These are phyloP conservation scores for Molossus molossus DNA, from an alignment of 2,797 vertebrate species.

Conservation along the genomic window DNA sequence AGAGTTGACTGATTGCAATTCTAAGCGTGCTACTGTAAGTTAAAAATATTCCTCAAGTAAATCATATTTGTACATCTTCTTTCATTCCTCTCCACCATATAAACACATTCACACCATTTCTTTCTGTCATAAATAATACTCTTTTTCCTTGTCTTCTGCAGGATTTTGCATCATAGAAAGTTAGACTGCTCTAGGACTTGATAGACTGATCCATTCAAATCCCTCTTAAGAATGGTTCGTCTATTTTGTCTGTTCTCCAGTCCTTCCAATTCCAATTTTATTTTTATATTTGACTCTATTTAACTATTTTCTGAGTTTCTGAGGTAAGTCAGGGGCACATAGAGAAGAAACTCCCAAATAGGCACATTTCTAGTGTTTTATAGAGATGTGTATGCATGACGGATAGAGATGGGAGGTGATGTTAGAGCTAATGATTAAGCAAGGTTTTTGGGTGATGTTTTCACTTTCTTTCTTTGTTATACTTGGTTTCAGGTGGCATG, in stretches of 20 bases:
- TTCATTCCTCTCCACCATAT: not conserved
- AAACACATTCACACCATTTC: constrained; percentile 64
- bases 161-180: constrained; percentile 68
- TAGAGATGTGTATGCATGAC: not conserved
- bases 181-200: constrained; percentile 39
- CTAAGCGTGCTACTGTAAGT: constrained; percentile 70
- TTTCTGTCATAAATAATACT: constrained; percentile 71
- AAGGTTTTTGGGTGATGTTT: not conserved
- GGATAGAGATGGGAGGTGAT: not conserved
- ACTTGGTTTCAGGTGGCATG: not conserved
- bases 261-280: constrained; percentile 26
- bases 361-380: constrained; percentile 7
- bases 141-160: constrained; percentile 52
- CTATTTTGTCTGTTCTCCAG: constrained; percentile 62
- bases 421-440: constrained; percentile 43
- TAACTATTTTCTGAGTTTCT: constrained; percentile 59
- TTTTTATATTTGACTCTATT: constrained; percentile 40
- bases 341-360: not conserved
- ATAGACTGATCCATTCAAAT: constrained; percentile 21
- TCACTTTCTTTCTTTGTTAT: not conserved
- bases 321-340: not conserved
- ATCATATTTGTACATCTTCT: constrained; percentile 48
- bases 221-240: constrained; percentile 52
- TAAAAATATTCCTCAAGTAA: constrained; percentile 77
- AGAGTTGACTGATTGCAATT: constrained; percentile 67